A percentile compares a stretch with the other conserved stretches of the same genome.
Evolutionary conservation across 1,140 invertebrate species (phyloP).

Genomic region (Aphaenogaster rudis): DNA sequence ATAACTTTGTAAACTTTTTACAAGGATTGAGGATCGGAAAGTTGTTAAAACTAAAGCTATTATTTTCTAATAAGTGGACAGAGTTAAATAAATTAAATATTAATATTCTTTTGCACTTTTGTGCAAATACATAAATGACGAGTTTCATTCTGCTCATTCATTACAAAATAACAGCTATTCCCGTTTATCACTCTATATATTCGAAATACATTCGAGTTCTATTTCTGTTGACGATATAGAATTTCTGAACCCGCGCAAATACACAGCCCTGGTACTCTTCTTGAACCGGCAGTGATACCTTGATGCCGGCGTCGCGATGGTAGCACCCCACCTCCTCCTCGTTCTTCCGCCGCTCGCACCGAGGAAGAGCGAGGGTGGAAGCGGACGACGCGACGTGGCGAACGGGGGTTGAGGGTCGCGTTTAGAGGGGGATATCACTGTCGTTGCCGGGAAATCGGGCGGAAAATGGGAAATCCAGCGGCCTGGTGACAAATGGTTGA

Average conservation of each 20-base stretch:
- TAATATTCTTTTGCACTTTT: background rate
- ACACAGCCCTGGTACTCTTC: slow-evolving; percentile 27
- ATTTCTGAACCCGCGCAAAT: background rate
- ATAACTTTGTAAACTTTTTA: background rate
- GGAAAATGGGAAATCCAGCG: slow-evolving; percentile 87
- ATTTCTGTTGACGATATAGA: background rate
- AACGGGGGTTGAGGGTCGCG: background rate
- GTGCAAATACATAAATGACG: background rate
- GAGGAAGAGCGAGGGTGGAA: slow-evolving; percentile 19
- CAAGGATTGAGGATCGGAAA: background rate
- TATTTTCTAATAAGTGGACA: background rate
- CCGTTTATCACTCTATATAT: too few relatives aligned
- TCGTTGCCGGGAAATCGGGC: slow-evolving; percentile 83
- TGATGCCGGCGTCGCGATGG: slow-evolving; percentile 20
- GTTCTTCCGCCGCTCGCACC: slow-evolving; percentile 49
- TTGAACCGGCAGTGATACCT: slow-evolving; percentile 1
- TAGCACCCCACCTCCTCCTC: slow-evolving; percentile 51
- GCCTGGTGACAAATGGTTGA: slow-evolving; percentile 85
- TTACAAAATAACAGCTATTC: background rate
- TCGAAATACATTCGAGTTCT: background rate
- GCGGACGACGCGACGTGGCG: slow-evolving; percentile 14
- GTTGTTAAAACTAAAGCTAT: background rate
- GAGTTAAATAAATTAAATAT: background rate
- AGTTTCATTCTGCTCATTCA: background rate
- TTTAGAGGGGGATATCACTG: slow-evolving; percentile 62